phyloP scores from a whole-genome alignment of 1,140 invertebrate genomes.

The Tetramorium parvispinum region DNA sequence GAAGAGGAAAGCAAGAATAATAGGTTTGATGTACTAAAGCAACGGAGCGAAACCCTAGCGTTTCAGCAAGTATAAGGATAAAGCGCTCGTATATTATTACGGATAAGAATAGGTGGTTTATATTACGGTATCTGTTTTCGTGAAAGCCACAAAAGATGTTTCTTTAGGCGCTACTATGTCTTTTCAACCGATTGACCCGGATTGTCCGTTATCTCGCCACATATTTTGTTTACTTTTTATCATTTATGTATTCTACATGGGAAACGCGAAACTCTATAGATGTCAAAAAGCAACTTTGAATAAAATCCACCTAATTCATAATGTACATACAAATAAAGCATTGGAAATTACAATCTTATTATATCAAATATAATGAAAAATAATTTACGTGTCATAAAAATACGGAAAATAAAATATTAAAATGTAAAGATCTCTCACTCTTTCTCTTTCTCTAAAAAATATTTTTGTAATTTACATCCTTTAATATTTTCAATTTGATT shows the following conservation, averaged over 20 bases:
- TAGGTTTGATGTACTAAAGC: constrained; percentile 16
- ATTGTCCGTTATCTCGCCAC: background rate
- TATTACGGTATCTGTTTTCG: constrained; percentile 11
- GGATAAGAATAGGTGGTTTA: background rate
- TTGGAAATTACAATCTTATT: background rate
- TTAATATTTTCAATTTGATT: background rate
- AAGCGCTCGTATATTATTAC: constrained; percentile 24
- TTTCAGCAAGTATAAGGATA: constrained; percentile 20
- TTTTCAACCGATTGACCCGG: background rate
- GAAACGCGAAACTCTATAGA: background rate
- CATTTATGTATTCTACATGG: background rate
- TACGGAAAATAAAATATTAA: background rate
- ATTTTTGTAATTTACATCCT: background rate
- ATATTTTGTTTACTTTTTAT: background rate
- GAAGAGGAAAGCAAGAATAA: background rate
- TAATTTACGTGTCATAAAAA: background rate
- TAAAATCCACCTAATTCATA: background rate
- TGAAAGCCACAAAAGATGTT: constrained; percentile 12
- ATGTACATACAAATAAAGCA: background rate
- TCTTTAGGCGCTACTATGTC: background rate
- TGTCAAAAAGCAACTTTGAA: background rate
- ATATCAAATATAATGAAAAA: background rate
- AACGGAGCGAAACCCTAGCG: background rate
- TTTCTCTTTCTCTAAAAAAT: background rate
- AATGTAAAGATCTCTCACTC: background rate